These are phyloP conservation scores for Perodicticus potto DNA, from an alignment of 2,797 vertebrate genomes.

Conservation along the genomic window DNA sequence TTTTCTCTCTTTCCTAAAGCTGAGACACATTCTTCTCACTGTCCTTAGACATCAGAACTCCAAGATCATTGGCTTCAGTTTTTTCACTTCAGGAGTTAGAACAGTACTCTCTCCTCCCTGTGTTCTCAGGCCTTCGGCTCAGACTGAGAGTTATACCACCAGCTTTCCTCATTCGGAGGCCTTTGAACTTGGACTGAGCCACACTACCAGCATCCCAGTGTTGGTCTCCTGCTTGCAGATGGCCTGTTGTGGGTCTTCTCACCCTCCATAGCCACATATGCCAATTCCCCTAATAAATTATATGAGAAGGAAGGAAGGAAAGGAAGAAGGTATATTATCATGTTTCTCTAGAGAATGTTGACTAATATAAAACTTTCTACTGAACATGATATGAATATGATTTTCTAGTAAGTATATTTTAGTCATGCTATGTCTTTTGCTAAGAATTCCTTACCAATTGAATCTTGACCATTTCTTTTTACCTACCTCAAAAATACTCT, in stretches of 20 bases:
- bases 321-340: not conserved
- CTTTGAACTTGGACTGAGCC: not conserved
- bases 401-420: not conserved
- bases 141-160: not conserved
- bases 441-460: constrained; percentile 8
- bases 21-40: not conserved
- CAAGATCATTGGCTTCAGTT: not conserved
- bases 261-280: not conserved
- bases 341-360: not conserved
- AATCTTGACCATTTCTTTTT: not conserved
- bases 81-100: not conserved
- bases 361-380: not conserved
- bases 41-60: not conserved
- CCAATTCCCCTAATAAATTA: not conserved
- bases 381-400: not conserved
- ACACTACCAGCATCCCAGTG: not conserved
- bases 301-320: not conserved
- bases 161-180: not conserved
- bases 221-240: not conserved
- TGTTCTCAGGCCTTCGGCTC: not conserved
- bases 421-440: not conserved
- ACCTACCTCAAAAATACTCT: constrained; percentile 39
- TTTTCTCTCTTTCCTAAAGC: not conserved
- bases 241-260: not conserved
- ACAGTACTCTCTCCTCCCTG: not conserved